A percentile compares a stretch with the other conserved stretches of the same genome.
phyloP scores from a whole-genome alignment of 2,797 vertebrate genomes.

The Lindbergichthys nudifrons region DNA sequence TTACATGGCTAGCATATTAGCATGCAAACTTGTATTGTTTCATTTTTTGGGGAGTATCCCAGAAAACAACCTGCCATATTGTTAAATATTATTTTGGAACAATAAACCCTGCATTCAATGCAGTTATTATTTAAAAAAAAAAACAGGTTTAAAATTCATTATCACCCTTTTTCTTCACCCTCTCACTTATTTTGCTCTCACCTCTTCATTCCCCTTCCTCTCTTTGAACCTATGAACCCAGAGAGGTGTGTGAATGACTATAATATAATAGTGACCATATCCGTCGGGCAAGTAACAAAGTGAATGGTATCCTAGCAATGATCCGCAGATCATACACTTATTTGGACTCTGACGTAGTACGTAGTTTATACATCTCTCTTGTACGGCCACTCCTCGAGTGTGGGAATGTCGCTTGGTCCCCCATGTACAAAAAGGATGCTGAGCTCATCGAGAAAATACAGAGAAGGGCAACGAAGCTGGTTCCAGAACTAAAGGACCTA shows the following conservation, averaged over 20 bases:
- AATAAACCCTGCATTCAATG: neutral
- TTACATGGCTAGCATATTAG: neutral
- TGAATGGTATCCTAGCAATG: too few species aligned
- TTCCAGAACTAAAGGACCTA: too few species aligned
- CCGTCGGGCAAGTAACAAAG: too few species aligned
- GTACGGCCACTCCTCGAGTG: too few species aligned
- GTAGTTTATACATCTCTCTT: too few species aligned
- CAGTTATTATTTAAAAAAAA: neutral
- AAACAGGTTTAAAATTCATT: neutral
- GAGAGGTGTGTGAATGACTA: conserved; percentile 21
- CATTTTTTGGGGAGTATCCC: neutral
- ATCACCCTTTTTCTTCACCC: neutral
- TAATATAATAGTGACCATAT: too few species aligned
- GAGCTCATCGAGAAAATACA: too few species aligned
- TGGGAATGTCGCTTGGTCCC: too few species aligned
- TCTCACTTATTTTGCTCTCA: neutral
- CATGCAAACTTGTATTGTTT: neutral
- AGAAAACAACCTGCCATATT: neutral
- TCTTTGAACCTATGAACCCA: conserved; percentile 10
- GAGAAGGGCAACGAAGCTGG: too few species aligned
- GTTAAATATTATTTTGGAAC: neutral
- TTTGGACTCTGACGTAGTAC: too few species aligned
- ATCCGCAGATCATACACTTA: too few species aligned
- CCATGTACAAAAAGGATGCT: too few species aligned
- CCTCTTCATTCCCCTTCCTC: neutral